Base-by-base conservation (phyloP, 2,113 vertebrate genomes). In the Cebus imitator region DNA sequence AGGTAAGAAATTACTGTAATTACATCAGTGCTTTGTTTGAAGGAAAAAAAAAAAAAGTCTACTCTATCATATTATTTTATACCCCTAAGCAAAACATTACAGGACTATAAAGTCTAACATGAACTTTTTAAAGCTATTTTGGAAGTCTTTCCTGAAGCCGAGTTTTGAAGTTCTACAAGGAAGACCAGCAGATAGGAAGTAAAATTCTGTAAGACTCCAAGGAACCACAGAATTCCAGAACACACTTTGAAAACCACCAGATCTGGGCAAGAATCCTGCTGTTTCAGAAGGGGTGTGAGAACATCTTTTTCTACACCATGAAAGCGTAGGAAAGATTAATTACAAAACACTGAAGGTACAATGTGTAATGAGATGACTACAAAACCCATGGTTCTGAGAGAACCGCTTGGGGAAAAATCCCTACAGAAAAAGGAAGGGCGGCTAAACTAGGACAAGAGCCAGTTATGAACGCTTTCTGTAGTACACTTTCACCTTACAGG, bases 131-230 rank as follows among this genome's bases (percentile, higher is more conserved):
- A 66, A 86, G 76, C 37, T 68, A 50, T 73, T 91, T 35, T 66
- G 30, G 61, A 52, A 89, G 27, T 35, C 37, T 81, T 91, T 48
- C 45, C 92, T 86, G 50, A 96, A 95, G 87, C 16, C 72, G 50
- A 64, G 30, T 78, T 96, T 94, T 87, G 17, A 90, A 78, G 70
- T 91, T 93, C 91, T 94, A 87, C 12, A 23, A 3, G 18, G 88
- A 90, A 97, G 35, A 75, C 43, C n/a, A 23, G 87, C 91, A 87
- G 32, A 79, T 0, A 76, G 35, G 55, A 87, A 96, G 79, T 68
- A 45, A 86, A 91, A 91, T 21, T 72, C 32, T 48, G 0, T 18
- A 78, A 35, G 55, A 43, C 27, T 68, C 27, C 57, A 61, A 30
- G 64, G 17, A 91, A 76, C 40, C 64, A 85, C 6, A 87, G 37